Conservation (phyloP, 1,140 invertebrate genomes). For the Pseudomyrmex concolor region DNA sequence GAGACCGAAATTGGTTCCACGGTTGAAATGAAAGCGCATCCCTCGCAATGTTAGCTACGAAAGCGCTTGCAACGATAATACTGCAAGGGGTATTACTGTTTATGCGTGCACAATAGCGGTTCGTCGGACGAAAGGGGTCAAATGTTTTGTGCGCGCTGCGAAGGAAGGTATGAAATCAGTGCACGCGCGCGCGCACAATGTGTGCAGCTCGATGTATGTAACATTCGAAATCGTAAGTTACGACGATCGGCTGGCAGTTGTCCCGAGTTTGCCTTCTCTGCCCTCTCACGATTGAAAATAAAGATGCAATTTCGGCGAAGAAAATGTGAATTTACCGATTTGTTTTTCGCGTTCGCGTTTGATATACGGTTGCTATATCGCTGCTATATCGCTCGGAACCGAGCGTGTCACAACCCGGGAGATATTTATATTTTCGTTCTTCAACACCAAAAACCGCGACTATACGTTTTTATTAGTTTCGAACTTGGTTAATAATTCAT, state of each 20-base stretch:
- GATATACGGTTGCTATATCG: constrained; percentile 9
- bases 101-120: constrained; percentile 25
- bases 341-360: constrained; percentile 23
- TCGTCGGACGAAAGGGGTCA: constrained; percentile 1
- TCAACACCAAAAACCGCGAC: background rate
- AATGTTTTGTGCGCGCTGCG: constrained; percentile 12
- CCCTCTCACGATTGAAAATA: constrained; percentile 36
- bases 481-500: background rate
- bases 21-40: constrained; percentile 26
- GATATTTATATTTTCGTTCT: constrained; percentile 2
- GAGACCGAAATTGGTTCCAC: background rate
- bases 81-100: constrained; percentile 20
- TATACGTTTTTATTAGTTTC: background rate
- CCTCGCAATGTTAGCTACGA: constrained; percentile 13
- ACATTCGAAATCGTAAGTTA: constrained; percentile 35
- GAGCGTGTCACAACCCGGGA: background rate
- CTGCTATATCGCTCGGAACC: background rate
- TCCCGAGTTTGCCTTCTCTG: constrained; percentile 14
- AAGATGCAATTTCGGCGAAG: constrained; percentile 34
- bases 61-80: constrained; percentile 2
- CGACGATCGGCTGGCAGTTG: constrained; percentile 8
- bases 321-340: constrained; percentile 47
- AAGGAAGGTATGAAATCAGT: background rate
- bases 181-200: background rate
- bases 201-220: background rate